phyloP scores from a whole-genome alignment of 2,888 invertebrate genomes.

The Polyommatus icarus region DNA sequence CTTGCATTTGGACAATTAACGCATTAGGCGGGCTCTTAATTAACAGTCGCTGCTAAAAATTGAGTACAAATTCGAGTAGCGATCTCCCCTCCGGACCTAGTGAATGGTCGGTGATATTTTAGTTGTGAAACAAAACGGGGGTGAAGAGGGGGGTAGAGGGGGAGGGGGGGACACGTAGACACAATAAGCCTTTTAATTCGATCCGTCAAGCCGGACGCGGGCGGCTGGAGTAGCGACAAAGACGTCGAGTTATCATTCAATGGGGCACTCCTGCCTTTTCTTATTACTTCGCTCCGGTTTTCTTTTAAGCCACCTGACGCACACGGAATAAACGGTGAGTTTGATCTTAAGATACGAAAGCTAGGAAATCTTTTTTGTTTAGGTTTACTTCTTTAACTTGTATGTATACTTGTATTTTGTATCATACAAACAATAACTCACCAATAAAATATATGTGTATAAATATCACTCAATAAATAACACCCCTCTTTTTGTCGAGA shows the following conservation, averaged over 20 bases:
- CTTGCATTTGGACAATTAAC: slow-evolving; percentile 80
- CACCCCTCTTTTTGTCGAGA: too few relatives aligned
- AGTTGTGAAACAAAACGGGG: slow-evolving; percentile 77
- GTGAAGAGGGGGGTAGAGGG: slow-evolving; percentile 57
- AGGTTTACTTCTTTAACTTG: too few relatives aligned
- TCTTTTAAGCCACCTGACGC: slow-evolving; percentile 61
- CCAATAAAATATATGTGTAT: too few relatives aligned
- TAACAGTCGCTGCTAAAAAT: slow-evolving; percentile 78
- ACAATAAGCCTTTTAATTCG: slow-evolving; percentile 81
- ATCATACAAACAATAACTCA: too few relatives aligned
- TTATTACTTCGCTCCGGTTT: slow-evolving; percentile 76
- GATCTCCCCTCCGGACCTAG: slow-evolving; percentile 66
- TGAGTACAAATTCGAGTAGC: slow-evolving; percentile 80
- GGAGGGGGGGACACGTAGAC: slow-evolving; percentile 75
- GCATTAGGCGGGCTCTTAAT: slow-evolving; percentile 79
- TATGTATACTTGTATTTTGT: too few relatives aligned
- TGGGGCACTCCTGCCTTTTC: slow-evolving; percentile 79
- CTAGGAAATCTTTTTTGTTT: too few relatives aligned
- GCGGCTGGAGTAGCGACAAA: slow-evolving; percentile 59
- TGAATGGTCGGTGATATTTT: slow-evolving; percentile 80
- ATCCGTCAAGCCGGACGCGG: slow-evolving; percentile 78
- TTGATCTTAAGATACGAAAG: slow-evolving; percentile 15
- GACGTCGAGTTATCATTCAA: slow-evolving; percentile 79
- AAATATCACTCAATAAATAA: too few relatives aligned
- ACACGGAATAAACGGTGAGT: slow-evolving; percentile 46